Percentiles rank a stretch among this genome's conserved stretches.
Evolutionary conservation across 35 echinoderm and acorn worm genomes (phyloP).

Genomic region (Ophioderma brevispina): DNA sequence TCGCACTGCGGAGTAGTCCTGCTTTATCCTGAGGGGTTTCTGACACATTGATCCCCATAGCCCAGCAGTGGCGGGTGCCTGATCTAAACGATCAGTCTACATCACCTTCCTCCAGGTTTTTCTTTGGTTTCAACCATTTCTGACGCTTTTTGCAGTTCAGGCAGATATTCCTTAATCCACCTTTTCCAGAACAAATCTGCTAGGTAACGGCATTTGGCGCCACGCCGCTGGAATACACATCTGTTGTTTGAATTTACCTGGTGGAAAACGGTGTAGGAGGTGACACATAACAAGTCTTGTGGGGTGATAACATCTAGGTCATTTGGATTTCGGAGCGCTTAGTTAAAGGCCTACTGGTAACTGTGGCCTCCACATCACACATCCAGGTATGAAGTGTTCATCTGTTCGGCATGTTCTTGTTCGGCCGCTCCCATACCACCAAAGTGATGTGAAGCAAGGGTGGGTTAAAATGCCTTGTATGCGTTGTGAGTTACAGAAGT

Average conservation of each 20-base stretch:
- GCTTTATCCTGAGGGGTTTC: background rate
- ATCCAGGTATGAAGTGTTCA: conserved; percentile 39
- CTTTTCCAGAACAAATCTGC: too few relatives aligned
- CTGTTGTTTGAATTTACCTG: conserved; percentile 10
- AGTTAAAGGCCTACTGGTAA: conserved; percentile 44
- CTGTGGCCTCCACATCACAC: conserved; percentile 41
- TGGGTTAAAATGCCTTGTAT: conserved; percentile 43
- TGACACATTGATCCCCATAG: background rate
- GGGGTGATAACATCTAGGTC: conserved; percentile 44
- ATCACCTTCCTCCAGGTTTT: conserved; percentile 20
- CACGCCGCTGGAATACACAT: background rate
- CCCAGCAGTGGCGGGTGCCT: conserved; percentile 7
- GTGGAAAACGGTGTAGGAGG: conserved; percentile 18
- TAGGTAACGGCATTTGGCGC: background rate
- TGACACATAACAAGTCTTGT: conserved; percentile 58
- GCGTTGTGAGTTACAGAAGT: conserved; percentile 13
- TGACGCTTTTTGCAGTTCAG: conserved; percentile 20
- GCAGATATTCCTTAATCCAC: conserved; percentile 20
- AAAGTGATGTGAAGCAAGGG: conserved; percentile 53
- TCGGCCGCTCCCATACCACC: conserved; percentile 42
- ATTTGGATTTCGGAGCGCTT: conserved; percentile 11
- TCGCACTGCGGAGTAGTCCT: background rate
- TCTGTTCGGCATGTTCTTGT: conserved; percentile 13
- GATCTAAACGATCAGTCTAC: conserved; percentile 47
- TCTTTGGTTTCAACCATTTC: conserved; percentile 34